Evolutionary conservation across 2,113 vertebrate species (phyloP).

Genomic region (Axis porcinus): DNA sequence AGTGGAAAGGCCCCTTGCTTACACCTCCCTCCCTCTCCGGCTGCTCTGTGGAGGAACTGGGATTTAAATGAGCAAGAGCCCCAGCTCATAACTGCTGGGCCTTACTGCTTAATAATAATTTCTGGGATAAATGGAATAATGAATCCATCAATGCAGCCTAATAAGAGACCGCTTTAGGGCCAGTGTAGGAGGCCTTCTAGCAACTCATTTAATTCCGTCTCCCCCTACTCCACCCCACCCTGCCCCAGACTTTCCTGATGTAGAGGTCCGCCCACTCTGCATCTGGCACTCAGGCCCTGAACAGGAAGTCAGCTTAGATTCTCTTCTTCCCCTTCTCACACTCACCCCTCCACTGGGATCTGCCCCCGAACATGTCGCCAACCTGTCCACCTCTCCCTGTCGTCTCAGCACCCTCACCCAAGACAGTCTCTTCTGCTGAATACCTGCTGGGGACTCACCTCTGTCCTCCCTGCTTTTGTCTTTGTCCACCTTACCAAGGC

Average conservation of each 20-base stretch:
- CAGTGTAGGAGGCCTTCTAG: neutral
- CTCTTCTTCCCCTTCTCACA: neutral
- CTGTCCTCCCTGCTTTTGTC: neutral
- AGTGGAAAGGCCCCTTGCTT: neutral
- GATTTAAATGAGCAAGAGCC: neutral
- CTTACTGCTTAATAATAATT: neutral
- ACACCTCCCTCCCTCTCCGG: fast-evolving
- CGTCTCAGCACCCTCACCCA: fast-evolving
- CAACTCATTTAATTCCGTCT: neutral
- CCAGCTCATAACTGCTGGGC: neutral
- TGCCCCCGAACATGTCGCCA: neutral
- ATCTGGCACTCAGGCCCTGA: neutral
- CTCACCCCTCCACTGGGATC: neutral
- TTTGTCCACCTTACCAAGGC: neutral
- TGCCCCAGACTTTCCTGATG: neutral
- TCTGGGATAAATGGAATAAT: neutral
- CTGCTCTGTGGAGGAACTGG: neutral
- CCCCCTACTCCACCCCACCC: neutral
- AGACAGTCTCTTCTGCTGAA: neutral
- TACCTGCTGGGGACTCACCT: fast-evolving
- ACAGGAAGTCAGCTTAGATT: neutral
- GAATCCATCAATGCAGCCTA: neutral
- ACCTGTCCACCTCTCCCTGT: neutral
- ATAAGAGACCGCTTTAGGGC: neutral
- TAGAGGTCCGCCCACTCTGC: neutral